Conservation (phyloP, 2,113 vertebrate genomes). For the Xiphorhynchus elegans region DNA sequence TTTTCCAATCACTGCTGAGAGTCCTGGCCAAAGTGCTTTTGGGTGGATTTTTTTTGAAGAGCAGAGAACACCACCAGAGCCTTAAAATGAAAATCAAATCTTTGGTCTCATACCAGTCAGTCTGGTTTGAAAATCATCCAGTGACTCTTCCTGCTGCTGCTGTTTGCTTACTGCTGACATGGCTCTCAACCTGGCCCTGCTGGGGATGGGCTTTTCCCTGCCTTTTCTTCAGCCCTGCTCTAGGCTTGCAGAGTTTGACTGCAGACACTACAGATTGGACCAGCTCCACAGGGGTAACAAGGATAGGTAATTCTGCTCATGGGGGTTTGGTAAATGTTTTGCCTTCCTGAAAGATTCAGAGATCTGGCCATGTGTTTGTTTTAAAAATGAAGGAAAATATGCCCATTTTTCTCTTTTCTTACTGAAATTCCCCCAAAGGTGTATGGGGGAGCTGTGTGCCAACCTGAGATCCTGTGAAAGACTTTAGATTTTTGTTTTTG, state of each 20-base stretch:
- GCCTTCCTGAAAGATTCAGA: not conserved
- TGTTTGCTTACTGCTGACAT: not conserved
- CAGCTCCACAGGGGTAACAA: fast-evolving
- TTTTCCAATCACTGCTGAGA: not conserved
- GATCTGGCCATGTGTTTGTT: not conserved
- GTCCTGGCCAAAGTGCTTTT: not conserved
- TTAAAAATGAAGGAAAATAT: not conserved
- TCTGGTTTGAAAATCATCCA: not conserved
- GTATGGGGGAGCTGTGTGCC: not conserved
- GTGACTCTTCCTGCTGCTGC: not conserved
- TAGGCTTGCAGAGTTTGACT: not conserved
- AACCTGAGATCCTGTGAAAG: not conserved
- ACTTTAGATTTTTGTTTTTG: not conserved
- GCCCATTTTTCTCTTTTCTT: not conserved
- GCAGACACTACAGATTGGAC: fast-evolving
- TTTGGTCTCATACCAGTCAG: not conserved
- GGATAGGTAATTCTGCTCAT: not conserved
- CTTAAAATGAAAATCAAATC: not conserved
- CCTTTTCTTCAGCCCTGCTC: not conserved
- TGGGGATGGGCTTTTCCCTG: not conserved
- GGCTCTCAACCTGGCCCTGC: not conserved
- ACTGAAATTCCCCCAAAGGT: not conserved
- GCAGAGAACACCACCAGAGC: not conserved
- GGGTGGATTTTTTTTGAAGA: not conserved
- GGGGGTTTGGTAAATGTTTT: not conserved